Evolutionary conservation across 2,888 invertebrate species (phyloP), one percentile per base, ranked within the genome.

Genomic region (Mythimna loreyi): DNA sequence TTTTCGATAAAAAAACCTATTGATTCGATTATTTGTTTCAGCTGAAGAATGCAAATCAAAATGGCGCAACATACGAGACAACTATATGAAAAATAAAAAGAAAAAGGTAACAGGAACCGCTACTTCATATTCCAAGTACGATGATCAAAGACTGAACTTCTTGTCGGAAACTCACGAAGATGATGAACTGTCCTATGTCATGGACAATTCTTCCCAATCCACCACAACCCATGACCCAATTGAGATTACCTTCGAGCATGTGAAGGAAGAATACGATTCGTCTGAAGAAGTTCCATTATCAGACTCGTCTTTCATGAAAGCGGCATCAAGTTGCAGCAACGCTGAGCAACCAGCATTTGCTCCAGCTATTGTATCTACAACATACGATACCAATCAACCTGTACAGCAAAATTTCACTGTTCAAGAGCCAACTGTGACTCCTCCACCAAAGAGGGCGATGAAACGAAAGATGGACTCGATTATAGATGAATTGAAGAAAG

Each of bases 51-150:
- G 77, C 58, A 77, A 77, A 73, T 67, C 77, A 36, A 77, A 77
- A 77, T 77, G 77, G 73, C 77, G 77, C 19, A 77, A 77, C 21
- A 77, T 77, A 77, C 57, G 77, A 55, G 77, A 77, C n/a, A 67
- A 67, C 30, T 77, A 77, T n/a, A 62, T 61, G 6, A 77, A 77
- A 50, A 73, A 77, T 40, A 68, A 62, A 59, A 77, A 77, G 77
- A 77, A 65, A 55, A 77, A 77, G 8, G 55, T 55, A 5, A n/a
- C 73, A 5, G 77, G 77, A n/a, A 28, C 25, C 21, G 28, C 45
- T 19, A 45, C 23, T 1, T 47, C 73, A 19, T 60, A 59, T 52
- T 77, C 77, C 13, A 77, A 77, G 11, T 77, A 77, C 25, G 68
- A 77, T 45, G 77, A 77, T 19, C 77, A 65, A 43, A 68, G 69